Conservation (phyloP, 1,140 invertebrate genomes). For the Panulirus ornatus region DNA sequence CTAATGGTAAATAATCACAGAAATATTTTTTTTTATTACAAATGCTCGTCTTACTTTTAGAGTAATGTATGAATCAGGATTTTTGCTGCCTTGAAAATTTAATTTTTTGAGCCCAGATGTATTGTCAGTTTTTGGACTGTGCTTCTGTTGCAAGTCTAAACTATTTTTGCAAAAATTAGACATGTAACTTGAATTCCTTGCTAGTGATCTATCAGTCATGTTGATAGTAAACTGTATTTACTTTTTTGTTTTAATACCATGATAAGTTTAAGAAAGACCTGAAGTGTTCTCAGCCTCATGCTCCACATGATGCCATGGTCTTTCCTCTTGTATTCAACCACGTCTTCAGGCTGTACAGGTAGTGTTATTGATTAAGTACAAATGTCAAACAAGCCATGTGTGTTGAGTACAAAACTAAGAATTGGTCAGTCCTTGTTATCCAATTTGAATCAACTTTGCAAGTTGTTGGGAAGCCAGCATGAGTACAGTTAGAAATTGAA, state of each 20-base stretch:
- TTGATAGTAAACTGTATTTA: background rate
- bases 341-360: background rate
- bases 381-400: background rate
- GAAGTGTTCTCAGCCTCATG: background rate
- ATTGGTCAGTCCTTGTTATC: background rate
- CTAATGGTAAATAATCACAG: background rate
- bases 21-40: background rate
- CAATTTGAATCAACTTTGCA: background rate
- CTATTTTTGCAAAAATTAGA: background rate
- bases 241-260: background rate
- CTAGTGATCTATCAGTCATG: background rate
- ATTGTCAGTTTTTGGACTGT: background rate
- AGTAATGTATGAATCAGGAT: background rate
- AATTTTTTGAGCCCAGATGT: background rate
- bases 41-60: background rate
- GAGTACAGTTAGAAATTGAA: background rate
- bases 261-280: background rate
- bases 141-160: background rate
- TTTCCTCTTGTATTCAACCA: background rate
- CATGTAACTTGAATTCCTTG: background rate
- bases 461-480: background rate
- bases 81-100: background rate
- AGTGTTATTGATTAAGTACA: background rate
- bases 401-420: conserved; percentile 1
- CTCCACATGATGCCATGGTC: background rate